Conservation (phyloP, 2,797 vertebrate species). For the Catharus ustulatus region DNA sequence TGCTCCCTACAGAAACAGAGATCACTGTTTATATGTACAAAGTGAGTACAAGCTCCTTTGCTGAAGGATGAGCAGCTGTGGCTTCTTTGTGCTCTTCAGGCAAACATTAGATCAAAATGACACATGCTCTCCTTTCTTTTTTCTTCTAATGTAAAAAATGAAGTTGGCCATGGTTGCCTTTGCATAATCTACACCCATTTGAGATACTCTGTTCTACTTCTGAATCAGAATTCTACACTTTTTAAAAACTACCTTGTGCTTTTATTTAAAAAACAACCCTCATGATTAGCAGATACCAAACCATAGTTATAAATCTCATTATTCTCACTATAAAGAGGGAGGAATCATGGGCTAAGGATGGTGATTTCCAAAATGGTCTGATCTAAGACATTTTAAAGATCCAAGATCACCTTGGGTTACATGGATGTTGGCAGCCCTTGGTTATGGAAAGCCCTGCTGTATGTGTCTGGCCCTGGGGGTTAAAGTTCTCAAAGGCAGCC, state of each 20-base stretch:
- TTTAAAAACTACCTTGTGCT: background rate
- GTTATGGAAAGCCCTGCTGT: background rate
- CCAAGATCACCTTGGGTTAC: background rate
- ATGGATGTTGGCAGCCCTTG: background rate
- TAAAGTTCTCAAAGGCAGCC: background rate
- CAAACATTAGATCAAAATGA: slow-evolving; percentile 23
- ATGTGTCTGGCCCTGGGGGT: background rate
- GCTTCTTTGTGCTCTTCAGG: slow-evolving; percentile 3
- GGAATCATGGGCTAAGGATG: background rate
- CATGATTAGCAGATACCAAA: background rate
- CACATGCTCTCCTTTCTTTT: background rate
- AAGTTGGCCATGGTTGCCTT: background rate
- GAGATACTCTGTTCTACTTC: background rate
- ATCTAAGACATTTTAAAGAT: background rate
- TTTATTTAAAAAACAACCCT: background rate
- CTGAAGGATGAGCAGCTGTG: slow-evolving; percentile 36
- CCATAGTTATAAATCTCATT: background rate
- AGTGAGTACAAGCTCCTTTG: background rate
- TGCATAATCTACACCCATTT: background rate
- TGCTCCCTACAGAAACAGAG: background rate
- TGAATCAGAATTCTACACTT: background rate
- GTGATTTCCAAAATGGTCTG: background rate
- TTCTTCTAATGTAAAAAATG: background rate
- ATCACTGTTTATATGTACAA: background rate
- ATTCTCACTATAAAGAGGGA: background rate